Base-by-base conservation (phyloP, 1,140 invertebrate species). In the Pseudomyrmex flavicornis region DNA sequence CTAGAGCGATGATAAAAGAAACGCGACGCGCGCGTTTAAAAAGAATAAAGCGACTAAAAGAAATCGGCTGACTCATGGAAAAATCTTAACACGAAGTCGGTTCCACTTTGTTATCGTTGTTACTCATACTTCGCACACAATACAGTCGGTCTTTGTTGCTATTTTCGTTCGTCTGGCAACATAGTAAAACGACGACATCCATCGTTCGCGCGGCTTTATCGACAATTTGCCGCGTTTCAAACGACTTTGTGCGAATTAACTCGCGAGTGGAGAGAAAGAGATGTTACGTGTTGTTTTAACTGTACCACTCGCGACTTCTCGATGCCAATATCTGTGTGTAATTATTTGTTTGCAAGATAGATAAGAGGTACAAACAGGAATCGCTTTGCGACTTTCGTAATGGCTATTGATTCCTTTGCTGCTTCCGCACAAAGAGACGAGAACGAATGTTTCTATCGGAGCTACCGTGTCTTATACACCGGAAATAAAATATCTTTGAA, bases 1-100 rank as follows among this genome's bases (percentile, higher is more conserved):
- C 9, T 22, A 17, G 12, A 17, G 12, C 56, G 26, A 5, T 7
- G 35, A 35, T 35, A 5, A 35, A 46, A 5, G 44, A 15, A 0
- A 54, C 59, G 59, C 52, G 52, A 68, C 61, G 74, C 50, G 50
- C 9, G 9, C 20, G 54, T 35, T 61, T 5, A 35, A 35, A 68
- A 68, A 54, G 46, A 68, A 68, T 58, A 56, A 15, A 20, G 52
- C 73, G 48, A 77, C 35, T 35, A 35, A 35, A 17, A 59, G 50
- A 52, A 52, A 13, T 10, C 50, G 10, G 76, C 13, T 88, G 61
- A 85, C 76, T 88, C 83, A 85, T 88, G 83, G 73, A 88, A 88
- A 88, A 88, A 77, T 17, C 61, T 88, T 74, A 50, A 20, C 56
- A 5, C 17, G 7, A 5, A 15, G 35, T 56, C 50, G 17, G 17